Evolutionary conservation across 2,113 vertebrate genomes (phyloP).

Genomic region (Paratilapia polleni): DNA sequence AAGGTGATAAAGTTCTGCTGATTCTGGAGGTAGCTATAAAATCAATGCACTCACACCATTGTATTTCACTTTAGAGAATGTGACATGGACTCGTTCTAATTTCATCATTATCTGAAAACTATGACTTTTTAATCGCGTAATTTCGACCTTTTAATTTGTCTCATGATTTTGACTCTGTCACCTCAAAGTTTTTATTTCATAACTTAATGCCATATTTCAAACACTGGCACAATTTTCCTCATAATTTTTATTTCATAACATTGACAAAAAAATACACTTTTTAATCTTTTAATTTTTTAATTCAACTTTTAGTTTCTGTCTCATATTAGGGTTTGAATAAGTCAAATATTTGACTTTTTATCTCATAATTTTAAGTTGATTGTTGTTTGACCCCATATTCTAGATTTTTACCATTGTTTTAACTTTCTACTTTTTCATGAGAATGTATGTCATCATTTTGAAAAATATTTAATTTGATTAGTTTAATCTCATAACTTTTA

Average conservation of each 20-base stretch:
- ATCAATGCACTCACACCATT: neutral
- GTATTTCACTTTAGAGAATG: neutral
- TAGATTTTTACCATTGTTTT: neutral
- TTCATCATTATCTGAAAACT: neutral
- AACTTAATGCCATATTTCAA: too few relatives aligned
- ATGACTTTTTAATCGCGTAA: neutral
- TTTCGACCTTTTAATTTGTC: too few relatives aligned
- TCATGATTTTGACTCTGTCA: too few relatives aligned
- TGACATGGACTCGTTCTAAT: neutral
- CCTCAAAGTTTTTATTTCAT: too few relatives aligned
- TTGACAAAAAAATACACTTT: too few relatives aligned
- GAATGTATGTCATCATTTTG: neutral
- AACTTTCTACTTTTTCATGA: neutral
- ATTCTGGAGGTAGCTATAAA: conserved; percentile 61
- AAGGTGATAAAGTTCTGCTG: conserved; percentile 5
- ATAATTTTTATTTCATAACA: neutral
- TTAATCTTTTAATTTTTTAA: too few relatives aligned
- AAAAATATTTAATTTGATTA: neutral
- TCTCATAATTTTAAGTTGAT: neutral
- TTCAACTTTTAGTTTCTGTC: too few relatives aligned
- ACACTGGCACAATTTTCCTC: too few relatives aligned
- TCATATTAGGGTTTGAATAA: neutral
- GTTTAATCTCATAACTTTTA: neutral
- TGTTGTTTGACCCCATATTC: too few relatives aligned
- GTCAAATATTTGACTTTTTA: neutral